These are phyloP conservation scores for Aphaenogaster ashmeadi DNA, from an alignment of 1,140 invertebrate genomes.

Conservation along the genomic window DNA sequence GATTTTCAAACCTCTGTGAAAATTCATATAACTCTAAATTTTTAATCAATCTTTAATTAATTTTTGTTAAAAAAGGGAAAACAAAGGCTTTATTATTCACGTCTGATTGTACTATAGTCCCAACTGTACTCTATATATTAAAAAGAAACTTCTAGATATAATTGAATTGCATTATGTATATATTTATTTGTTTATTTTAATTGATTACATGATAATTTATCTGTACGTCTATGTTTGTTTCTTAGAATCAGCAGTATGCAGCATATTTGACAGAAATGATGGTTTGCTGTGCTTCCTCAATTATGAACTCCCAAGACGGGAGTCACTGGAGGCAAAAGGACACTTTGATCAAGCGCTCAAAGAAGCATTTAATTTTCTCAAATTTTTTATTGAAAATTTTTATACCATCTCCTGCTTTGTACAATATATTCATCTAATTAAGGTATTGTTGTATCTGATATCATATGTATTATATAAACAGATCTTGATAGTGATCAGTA, in stretches of 20 bases:
- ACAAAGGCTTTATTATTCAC: no score
- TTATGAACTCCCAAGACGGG: constrained; percentile 5
- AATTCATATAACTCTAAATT: background rate
- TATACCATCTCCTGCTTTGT: constrained; percentile 58
- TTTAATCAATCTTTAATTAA: no score
- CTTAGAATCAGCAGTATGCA: constrained; percentile 71
- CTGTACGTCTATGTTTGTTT: constrained; percentile 46
- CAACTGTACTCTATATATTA: background rate
- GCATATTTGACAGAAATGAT: constrained; percentile 68
- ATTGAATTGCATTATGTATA: background rate
- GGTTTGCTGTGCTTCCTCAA: constrained; percentile 75
- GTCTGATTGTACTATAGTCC: background rate
- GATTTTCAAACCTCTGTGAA: background rate
- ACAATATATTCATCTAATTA: constrained; percentile 73
- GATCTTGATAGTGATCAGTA: background rate
- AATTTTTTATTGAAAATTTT: constrained; percentile 75
- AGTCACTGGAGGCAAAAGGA: background rate
- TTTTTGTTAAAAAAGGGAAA: no score
- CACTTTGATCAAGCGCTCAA: constrained; percentile 61
- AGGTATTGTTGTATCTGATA: constrained; percentile 58
- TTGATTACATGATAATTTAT: background rate
- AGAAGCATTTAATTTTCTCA: constrained; percentile 72
- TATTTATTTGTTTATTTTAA: background rate
- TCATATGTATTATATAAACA: background rate
- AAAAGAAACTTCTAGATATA: background rate